Percentiles rank a stretch among this genome's conserved stretches.
Conservation (phyloP, 1,140 invertebrate species). For the Aphelinus atriplicis region DNA sequence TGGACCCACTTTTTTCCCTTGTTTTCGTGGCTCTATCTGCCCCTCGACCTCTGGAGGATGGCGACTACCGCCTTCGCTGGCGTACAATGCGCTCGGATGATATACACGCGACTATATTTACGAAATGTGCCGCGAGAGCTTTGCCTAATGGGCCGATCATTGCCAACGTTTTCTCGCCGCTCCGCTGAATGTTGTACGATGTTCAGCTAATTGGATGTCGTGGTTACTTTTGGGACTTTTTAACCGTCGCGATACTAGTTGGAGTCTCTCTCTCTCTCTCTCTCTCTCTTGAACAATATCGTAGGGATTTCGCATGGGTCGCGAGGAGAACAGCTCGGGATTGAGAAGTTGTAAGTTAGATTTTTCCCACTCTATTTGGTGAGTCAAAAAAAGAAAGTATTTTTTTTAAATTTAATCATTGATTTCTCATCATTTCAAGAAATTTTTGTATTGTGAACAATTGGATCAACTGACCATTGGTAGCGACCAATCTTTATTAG, state of each 20-base stretch:
- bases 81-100: not conserved
- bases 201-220: constrained; percentile 15
- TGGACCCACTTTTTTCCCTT: constrained; percentile 27
- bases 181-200: not conserved
- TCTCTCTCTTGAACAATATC: too few species aligned
- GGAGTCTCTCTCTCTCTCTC: too few species aligned
- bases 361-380: too few species aligned
- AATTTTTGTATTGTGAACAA: too few species aligned
- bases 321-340: too few species aligned
- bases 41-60: constrained; percentile 11
- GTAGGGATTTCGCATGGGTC: too few species aligned
- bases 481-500: too few species aligned
- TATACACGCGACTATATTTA: not conserved
- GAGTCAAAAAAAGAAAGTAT: too few species aligned
- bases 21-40: not conserved
- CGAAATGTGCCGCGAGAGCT: not conserved
- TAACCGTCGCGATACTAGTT: not conserved
- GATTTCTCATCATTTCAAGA: too few species aligned
- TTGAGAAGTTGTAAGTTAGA: too few species aligned
- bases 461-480: too few species aligned
- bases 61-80: not conserved
- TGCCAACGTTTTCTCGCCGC: not conserved
- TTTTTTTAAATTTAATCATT: too few species aligned
- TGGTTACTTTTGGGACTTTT: not conserved
- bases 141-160: constrained; percentile 25